These are phyloP conservation scores for Tricholauxania praeusta DNA, from an alignment of 2,888 invertebrate genomes.

Conservation along the genomic window DNA sequence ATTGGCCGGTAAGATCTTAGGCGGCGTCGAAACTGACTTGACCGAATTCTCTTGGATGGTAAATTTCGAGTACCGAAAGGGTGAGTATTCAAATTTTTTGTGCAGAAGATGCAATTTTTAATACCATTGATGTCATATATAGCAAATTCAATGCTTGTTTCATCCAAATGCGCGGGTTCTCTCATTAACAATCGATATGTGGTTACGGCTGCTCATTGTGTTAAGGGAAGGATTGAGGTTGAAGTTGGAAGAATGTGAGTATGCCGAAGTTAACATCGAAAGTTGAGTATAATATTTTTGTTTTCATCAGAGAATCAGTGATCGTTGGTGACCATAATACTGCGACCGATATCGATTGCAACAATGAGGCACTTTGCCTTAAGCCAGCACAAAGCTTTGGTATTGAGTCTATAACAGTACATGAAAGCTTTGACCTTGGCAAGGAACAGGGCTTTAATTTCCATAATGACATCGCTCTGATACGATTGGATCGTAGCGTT, in stretches of 20 bases:
- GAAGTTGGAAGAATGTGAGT: conserved; percentile 70
- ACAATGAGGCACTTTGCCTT: conserved; percentile 63
- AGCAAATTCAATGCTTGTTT: no score
- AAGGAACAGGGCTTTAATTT: conserved; percentile 68
- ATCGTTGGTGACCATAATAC: conserved; percentile 58
- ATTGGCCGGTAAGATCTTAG: conserved; percentile 71
- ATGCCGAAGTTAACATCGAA: not conserved
- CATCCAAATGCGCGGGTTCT: conserved; percentile 47
- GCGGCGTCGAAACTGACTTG: conserved; percentile 71
- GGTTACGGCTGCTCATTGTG: conserved; percentile 73
- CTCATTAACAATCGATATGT: conserved; percentile 66
- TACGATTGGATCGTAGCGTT: conserved; percentile 72
- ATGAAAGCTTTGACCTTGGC: conserved; percentile 72
- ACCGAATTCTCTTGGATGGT: conserved; percentile 79
- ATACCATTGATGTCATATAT: no score
- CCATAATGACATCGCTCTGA: conserved; percentile 77
- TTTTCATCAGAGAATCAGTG: conserved; percentile 47
- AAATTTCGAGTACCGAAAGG: conserved; percentile 70
- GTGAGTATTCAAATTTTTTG: conserved; percentile 48
- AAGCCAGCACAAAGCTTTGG: conserved; percentile 71
- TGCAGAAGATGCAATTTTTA: no score
- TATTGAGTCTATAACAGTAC: conserved; percentile 73
- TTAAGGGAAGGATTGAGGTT: conserved; percentile 67
- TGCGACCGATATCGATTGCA: conserved; percentile 53
- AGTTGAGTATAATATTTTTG: not conserved